Evolutionary conservation across 2,888 invertebrate genomes (phyloP), one percentile per base, ranked within the genome.

Genomic region (Ernsta delagoae): DNA sequence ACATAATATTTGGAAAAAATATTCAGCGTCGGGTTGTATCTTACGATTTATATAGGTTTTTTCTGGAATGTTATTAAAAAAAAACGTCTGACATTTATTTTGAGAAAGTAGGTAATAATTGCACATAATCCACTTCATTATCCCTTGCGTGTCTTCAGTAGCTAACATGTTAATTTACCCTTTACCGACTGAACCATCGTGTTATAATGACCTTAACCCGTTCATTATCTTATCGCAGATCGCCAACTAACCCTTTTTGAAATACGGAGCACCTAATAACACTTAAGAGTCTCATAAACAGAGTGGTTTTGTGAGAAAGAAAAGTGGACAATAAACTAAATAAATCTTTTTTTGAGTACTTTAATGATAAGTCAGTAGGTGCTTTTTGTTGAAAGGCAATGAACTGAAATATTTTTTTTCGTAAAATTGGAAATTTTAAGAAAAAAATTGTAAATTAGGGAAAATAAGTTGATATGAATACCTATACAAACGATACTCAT

Each of bases 141-240:
- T 56, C 56, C 56, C 34, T 63, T 41, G 53, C 41, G 54, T 36
- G 54, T 54, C 12, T 62, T 43, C 34, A 43, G 60, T 60, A 43
- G 5, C 16, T 39, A 59, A 59, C 59, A 59, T 59, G 59, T 59
- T 59, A 36, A 59, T 59, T 59, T 39, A 36, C 11, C 39, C 59
- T 34, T 39, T 39, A 53, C 12, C 12, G 12, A 16, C 59, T 36
- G 39, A 11, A 39, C 41, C 43, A 59, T 43, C 24, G 16, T 59
- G 59, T 59, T 43, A 59, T 59, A 59, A 43, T 59, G 59, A 59
- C 59, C 59, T 43, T 59, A 59, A 59, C 59, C 41, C 24, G 43
- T 43, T 24, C 53, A 53, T 53, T 48, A 62, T 41, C 62, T 53
- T 39, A 62, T 62, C 53, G 53, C 45, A 6, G 12, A 59, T 62